These are phyloP conservation scores for Lepidochrysops patricia DNA, from an alignment of 2,888 invertebrate genomes.

Conservation along the genomic window DNA sequence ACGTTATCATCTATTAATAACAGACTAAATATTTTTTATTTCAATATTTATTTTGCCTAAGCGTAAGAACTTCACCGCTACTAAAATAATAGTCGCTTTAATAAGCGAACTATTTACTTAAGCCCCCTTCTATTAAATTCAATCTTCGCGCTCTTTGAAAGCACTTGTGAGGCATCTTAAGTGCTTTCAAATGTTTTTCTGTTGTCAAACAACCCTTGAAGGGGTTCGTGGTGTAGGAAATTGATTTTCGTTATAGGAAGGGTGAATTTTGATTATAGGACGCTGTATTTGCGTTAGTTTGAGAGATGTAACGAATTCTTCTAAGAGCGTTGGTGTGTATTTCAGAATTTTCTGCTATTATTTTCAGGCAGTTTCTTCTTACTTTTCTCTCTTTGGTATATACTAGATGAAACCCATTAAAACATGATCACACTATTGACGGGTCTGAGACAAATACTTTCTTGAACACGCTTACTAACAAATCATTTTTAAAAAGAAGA, in stretches of 20 bases:
- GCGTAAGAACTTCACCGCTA: neutral
- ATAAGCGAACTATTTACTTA: neutral
- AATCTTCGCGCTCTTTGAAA: slow-evolving; percentile 36
- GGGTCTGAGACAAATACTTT: no score
- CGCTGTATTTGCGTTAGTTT: neutral
- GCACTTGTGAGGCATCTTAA: slow-evolving; percentile 26
- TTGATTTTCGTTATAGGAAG: slow-evolving; percentile 8
- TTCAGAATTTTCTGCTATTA: no score
- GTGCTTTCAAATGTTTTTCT: slow-evolving; percentile 31
- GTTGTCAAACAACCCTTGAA: slow-evolving; percentile 27
- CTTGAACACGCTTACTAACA: no score
- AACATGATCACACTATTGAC: no score
- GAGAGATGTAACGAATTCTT: neutral
- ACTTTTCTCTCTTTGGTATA: no score
- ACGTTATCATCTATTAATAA: no score
- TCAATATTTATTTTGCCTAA: neutral
- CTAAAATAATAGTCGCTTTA: neutral
- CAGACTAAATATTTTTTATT: no score
- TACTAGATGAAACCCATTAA: no score
- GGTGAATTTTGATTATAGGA: slow-evolving; percentile 10
- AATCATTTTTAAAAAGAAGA: no score
- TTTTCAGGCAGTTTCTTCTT: no score
- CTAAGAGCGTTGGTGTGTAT: neutral
- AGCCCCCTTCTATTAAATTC: slow-evolving; percentile 40
- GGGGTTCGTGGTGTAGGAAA: slow-evolving; percentile 4